These are phyloP conservation scores for Poicephalus meyeri DNA, from an alignment of 2,113 vertebrate genomes.

Conservation along the genomic window DNA sequence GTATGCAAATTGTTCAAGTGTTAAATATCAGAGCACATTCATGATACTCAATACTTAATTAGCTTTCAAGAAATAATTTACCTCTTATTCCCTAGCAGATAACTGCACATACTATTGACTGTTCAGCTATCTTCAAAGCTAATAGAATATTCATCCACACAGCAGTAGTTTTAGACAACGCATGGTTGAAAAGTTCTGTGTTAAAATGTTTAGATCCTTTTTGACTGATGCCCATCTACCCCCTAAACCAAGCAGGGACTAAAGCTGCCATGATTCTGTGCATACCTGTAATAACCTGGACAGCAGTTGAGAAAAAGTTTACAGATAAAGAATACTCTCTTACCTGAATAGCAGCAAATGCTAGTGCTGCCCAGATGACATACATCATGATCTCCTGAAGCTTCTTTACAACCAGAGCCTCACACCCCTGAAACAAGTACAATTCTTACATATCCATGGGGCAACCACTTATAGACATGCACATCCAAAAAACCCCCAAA, in stretches of 20 bases:
- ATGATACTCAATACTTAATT: not conserved
- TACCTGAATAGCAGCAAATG: slow-evolving; percentile 96
- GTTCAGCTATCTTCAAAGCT: not conserved
- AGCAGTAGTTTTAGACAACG: not conserved
- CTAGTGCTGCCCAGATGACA: slow-evolving; percentile 94
- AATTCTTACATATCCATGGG: not conserved
- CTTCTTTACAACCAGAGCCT: slow-evolving; percentile 95
- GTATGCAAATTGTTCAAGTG: not conserved
- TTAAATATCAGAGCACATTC: not conserved
- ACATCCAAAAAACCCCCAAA: not conserved
- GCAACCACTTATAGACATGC: not conserved
- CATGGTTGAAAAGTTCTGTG: not conserved
- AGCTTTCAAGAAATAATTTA: not conserved
- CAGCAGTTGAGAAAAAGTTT: not conserved
- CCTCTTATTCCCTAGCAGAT: not conserved
- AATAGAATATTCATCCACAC: not conserved
- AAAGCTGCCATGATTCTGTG: not conserved
- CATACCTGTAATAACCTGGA: not conserved
- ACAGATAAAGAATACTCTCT: not conserved
- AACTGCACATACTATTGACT: not conserved
- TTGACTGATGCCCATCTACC: not conserved
- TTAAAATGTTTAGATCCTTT: not conserved
- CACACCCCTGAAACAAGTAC: slow-evolving; percentile 84
- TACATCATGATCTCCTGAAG: slow-evolving; percentile 99
- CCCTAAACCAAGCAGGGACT: not conserved